A percentile compares a stretch with the other conserved stretches of the same genome.
Conservation (phyloP, 2,888 invertebrate genomes). For the Caenorhabditis drosophilae region DNA sequence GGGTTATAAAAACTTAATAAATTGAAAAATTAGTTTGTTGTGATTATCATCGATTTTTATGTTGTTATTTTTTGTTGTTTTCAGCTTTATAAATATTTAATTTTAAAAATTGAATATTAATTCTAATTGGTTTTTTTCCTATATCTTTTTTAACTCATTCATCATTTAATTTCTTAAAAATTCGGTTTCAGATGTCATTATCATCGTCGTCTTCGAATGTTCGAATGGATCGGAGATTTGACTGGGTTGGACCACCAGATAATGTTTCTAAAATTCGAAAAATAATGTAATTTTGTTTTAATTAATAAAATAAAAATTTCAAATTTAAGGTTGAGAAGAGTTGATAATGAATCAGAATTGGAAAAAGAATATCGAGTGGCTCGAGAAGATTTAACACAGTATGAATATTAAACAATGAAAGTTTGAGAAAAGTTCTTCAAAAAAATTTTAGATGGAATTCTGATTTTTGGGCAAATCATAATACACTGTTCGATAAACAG, state of each 20-base stretch:
- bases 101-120: background rate
- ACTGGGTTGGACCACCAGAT: constrained; percentile 68
- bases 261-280: constrained; percentile 58
- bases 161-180: too few relatives aligned
- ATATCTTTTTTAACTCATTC: too few relatives aligned
- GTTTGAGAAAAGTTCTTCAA: background rate
- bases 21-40: too few relatives aligned
- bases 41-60: constrained; percentile 9
- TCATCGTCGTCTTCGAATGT: constrained; percentile 27
- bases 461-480: constrained; percentile 64
- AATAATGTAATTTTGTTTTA: constrained; percentile 45
- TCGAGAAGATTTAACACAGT: constrained; percentile 60
- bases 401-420: background rate
- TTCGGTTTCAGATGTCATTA: constrained; percentile 10
- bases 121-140: constrained; percentile 8
- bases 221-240: constrained; percentile 59
- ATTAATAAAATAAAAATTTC: background rate
- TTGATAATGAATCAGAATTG: constrained; percentile 56
- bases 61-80: constrained; percentile 30
- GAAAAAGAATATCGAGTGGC: constrained; percentile 56
- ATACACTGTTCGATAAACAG: constrained; percentile 53
- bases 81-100: constrained; percentile 3
- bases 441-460: constrained; percentile 53
- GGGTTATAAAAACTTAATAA: constrained; percentile 12
- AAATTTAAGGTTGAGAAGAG: constrained; percentile 49